Base-by-base conservation (phyloP, 2,888 invertebrate genomes). In the Mycogona germanica region DNA sequence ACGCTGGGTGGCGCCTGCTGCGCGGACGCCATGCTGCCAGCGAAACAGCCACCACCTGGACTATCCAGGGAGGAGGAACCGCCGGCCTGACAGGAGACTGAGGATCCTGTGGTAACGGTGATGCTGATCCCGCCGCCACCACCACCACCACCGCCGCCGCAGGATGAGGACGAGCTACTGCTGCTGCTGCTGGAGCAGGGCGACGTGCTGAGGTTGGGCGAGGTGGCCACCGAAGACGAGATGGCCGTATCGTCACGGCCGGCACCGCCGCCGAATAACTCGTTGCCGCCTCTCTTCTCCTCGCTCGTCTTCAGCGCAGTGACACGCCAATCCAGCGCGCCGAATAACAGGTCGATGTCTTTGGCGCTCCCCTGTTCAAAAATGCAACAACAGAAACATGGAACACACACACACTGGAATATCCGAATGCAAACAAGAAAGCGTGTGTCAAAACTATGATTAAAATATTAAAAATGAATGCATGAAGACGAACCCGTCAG, bases 261-360 rank as follows among this genome's bases (percentile, higher is more conserved):
- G 9, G 7, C n/a, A n/a, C n/a, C n/a, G n/a, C n/a, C n/a, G 7
- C 7, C 21, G 23, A 14, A 45, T 6, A 14, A 32, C 3, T 46
- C 23, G 26, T 38, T 25, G 1, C n/a, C 29, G 5, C 19, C 21
- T 35, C 28, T 47, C 32, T 51, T 57, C 7, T 57, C 56, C 42
- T 59, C 59, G 12, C 45, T 51, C 19, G 58, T 46, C 48, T 67
- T 64, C 25, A 69, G 61, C 55, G 68, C 67, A 50, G 71, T 68
- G 29, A 71, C 66, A 29, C 72, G 60, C 66, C 70, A 75, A 59
- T 78, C 74, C 54, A 85, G 67, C n/a, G 78, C 76, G 62, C 73
- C 74, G 64, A 78, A 75, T 47, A 85, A 68, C 62, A 78, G 76
- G 60, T 78, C 80, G 28, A 80, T 77, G 65, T 84, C 84, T 59